Percentiles rank a stretch among this genome's conserved stretches.
Conservation (phyloP, 1,140 invertebrate genomes). For the Ips nitidus region DNA sequence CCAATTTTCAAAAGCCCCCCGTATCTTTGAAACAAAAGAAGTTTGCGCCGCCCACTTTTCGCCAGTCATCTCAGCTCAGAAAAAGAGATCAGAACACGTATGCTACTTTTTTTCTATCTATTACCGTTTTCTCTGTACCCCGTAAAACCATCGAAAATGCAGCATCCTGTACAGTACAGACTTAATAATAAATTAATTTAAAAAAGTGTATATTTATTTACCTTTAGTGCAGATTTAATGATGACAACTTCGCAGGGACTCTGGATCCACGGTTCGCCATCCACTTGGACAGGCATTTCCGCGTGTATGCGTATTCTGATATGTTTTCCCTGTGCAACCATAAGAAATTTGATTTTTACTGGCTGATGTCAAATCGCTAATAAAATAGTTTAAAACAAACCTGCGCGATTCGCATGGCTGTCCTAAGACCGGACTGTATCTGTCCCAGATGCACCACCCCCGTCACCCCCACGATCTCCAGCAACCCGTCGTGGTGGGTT, state of each 20-base stretch:
- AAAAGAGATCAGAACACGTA: no score
- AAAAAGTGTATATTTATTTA: constrained; percentile 53
- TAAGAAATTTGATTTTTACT: neutral
- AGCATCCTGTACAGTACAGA: no score
- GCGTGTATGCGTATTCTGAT: constrained; percentile 87
- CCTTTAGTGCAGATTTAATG: constrained; percentile 97
- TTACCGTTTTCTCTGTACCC: no score
- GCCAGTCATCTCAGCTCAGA: no score
- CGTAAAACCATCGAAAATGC: no score
- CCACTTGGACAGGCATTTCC: constrained; percentile 98
- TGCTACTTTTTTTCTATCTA: no score
- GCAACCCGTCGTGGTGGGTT: constrained; percentile 98
- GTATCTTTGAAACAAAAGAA: no score
- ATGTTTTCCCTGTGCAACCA: constrained; percentile 71
- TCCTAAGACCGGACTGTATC: constrained; percentile 95
- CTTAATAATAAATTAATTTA: neutral
- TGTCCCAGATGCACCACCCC: constrained; percentile 98
- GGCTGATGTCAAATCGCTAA: constrained; percentile 4
- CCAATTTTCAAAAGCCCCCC: no score
- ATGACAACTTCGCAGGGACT: constrained; percentile 96
- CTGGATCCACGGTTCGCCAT: constrained; percentile 99
- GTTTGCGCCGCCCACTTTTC: no score
- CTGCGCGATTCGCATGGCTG: constrained; percentile 97
- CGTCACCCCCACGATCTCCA: constrained; percentile 98
- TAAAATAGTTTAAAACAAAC: constrained; percentile 53